A percentile compares a stretch with the other conserved stretches of the same genome.
phyloP scores from a whole-genome alignment of 2,888 invertebrate species.

The Acanthosepion lycidas region DNA sequence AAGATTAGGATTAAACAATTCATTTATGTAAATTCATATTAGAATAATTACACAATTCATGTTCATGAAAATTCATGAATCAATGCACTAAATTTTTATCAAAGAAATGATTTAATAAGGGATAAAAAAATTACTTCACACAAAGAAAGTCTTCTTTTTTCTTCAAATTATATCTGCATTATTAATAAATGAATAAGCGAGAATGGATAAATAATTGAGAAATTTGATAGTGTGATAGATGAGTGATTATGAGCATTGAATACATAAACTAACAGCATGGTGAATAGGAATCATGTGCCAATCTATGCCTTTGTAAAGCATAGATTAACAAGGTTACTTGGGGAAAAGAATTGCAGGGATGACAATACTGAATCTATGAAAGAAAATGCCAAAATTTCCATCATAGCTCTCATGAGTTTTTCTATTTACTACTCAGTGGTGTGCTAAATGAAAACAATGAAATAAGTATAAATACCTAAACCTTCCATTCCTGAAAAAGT shows the following conservation, averaged over 20 bases:
- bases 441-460: slow-evolving; percentile 33
- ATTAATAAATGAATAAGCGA: background rate
- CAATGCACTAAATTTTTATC: no score
- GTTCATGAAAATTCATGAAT: no score
- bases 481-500: slow-evolving; percentile 33
- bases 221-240: background rate
- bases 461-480: background rate
- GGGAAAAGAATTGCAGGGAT: background rate
- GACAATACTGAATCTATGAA: slow-evolving; percentile 11
- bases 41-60: no score
- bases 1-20: no score
- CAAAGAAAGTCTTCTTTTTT: no score
- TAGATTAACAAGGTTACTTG: background rate
- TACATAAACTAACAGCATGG: background rate
- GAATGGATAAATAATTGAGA: background rate
- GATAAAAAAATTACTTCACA: no score
- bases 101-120: no score
- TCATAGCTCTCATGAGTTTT: background rate
- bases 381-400: slow-evolving; percentile 6
- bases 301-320: background rate
- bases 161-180: no score
- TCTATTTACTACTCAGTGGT: slow-evolving; percentile 11
- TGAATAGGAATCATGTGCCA: background rate
- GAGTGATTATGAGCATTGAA: no score
- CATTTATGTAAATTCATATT: no score